Percentiles rank a stretch among this genome's conserved stretches.
Conservation (phyloP, 2,113 vertebrate genomes). For the Nematolebias whitei region DNA sequence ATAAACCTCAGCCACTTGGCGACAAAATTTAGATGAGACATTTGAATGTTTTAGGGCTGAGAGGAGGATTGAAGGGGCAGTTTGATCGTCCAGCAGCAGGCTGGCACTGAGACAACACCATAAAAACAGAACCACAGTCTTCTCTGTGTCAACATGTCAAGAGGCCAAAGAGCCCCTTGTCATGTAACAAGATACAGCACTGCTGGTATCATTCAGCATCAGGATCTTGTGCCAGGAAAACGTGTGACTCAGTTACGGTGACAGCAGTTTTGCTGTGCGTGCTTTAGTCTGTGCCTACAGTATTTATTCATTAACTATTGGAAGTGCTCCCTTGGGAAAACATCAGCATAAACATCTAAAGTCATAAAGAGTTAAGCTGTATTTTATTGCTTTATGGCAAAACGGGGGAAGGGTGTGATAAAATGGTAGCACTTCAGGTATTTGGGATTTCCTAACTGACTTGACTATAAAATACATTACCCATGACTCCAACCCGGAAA, state of each 20-base stretch:
- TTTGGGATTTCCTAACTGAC: no score
- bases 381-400: not conserved
- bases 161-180: conserved; percentile 29
- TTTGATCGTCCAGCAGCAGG: conserved; percentile 41
- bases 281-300: conserved; percentile 58
- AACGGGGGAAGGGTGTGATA: conserved; percentile 5
- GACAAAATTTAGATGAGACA: no score
- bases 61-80: conserved; percentile 37
- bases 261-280: conserved; percentile 37
- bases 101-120: conserved; percentile 42
- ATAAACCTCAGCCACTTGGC: no score
- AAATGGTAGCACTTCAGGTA: not conserved
- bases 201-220: conserved; percentile 74
- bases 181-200: conserved; percentile 57
- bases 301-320: conserved; percentile 66
- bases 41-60: conserved; percentile 19
- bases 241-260: conserved; percentile 50
- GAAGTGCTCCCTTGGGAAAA: conserved; percentile 31
- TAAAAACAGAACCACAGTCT: conserved; percentile 21
- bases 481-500: not conserved
- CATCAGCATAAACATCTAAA: conserved; percentile 50
- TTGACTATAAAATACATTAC: not conserved
- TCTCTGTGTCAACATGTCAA: conserved; percentile 35
- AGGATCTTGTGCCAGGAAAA: conserved; percentile 38
- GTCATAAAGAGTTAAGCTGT: conserved; percentile 21